Conservation (phyloP, 2,888 invertebrate species). For the Euplagia quadripunctaria region DNA sequence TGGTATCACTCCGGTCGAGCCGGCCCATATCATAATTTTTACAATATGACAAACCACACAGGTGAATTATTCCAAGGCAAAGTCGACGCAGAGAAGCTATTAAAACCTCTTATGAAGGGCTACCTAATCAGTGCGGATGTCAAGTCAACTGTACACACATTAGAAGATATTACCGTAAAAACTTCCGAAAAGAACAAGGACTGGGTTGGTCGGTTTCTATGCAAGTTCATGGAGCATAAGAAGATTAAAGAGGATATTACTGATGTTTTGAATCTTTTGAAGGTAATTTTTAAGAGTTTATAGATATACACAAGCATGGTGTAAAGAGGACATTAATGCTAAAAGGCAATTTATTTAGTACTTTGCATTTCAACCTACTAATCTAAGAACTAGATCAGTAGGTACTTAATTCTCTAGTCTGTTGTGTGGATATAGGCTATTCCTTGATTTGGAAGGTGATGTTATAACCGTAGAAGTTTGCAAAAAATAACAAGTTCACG, state of each 20-base stretch:
- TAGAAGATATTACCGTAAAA: conserved; percentile 80
- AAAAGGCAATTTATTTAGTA: conserved; percentile 61
- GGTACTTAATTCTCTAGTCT: no score
- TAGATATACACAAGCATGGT: not conserved
- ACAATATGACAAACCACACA: conserved; percentile 37
- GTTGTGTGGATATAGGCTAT: not conserved
- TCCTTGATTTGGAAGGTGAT: no score
- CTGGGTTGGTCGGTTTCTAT: conserved; percentile 87
- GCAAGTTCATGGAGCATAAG: conserved; percentile 78
- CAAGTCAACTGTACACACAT: conserved; percentile 77
- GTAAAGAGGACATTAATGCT: not conserved
- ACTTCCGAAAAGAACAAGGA: conserved; percentile 81
- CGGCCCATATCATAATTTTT: no score
- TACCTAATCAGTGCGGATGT: conserved; percentile 82
- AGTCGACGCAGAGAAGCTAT: conserved; percentile 80
- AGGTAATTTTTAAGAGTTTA: conserved; percentile 62
- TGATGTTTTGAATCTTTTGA: conserved; percentile 75
- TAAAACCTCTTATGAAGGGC: conserved; percentile 80
- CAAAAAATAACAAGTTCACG: no score
- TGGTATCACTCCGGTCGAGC: no score
- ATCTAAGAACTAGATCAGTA: not conserved
- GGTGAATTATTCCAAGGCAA: conserved; percentile 84
- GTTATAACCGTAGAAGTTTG: no score
- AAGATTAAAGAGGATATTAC: conserved; percentile 73
- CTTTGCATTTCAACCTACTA: not conserved